phyloP scores from a whole-genome alignment of 2,113 vertebrate genomes.

The Neolamprologus falcicula region DNA sequence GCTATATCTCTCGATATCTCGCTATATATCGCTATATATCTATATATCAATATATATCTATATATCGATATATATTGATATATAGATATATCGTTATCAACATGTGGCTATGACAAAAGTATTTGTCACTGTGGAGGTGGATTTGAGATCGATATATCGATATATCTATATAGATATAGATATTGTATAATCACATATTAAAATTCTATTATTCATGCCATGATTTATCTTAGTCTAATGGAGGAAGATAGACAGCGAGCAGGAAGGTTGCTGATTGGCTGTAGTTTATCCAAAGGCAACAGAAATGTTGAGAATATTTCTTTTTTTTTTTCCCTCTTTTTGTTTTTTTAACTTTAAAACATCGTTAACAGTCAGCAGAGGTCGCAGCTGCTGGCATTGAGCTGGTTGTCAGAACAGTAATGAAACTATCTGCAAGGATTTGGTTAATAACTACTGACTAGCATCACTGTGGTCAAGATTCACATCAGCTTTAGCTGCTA shows the following conservation, averaged over 20 bases:
- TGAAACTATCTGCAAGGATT: neutral
- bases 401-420: neutral
- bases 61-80: too few species aligned
- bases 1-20: too few species aligned
- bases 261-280: neutral
- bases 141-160: too few species aligned
- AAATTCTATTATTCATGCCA: neutral
- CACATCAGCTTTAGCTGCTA: neutral
- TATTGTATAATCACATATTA: neutral
- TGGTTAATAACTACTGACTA: neutral
- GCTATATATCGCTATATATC: too few species aligned
- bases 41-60: too few species aligned
- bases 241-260: neutral
- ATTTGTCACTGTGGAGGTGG: neutral
- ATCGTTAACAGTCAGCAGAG: neutral
- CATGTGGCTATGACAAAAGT: neutral
- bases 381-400: neutral
- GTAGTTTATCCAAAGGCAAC: neutral
- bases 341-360: neutral
- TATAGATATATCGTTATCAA: neutral
- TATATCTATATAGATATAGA: neutral
- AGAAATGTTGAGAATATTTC: neutral
- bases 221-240: neutral
- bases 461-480: neutral
- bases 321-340: fast-evolving